Evolutionary conservation across 1,140 invertebrate genomes (phyloP), one percentile per base, ranked within the genome.

Genomic region (Delia radicum): DNA sequence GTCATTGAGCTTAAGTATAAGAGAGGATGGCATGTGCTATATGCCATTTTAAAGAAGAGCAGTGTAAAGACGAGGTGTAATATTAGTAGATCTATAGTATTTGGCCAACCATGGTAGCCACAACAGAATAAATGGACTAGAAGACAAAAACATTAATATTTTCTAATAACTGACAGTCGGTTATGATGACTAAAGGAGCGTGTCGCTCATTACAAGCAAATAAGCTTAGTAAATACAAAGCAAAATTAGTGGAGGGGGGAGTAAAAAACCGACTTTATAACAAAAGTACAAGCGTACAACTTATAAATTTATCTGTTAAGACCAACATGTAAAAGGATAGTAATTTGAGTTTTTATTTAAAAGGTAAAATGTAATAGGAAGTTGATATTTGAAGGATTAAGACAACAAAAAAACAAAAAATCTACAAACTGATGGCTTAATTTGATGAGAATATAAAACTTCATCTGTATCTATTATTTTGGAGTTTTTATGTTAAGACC

Each of bases 201-300:
- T 69, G 65, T 69, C 65, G 65, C 65, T 69, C 65, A 69, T 69
- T 69, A 69, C 65, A 21, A 37, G 29, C 65, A 69, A 69, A 69
- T 69, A 28, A 69, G 65, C 65, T 69, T 69, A 69, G 29, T 26
- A 69, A 33, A 69, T 33, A 69, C 10, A 10, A 29, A 65, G 7
- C 13, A 55, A 55, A 63, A 63, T 63, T 15, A 2, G 26, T 27
- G 21, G 26, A 21, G 24, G 8, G 15, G n/a, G 29, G 62, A 29
- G 7, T 21, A 29, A 7, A 65, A 27, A n/a, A 15, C 62, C 26
- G 0, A 63, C 26, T 55, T 55, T 21, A n/a, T 33, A 33, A 26
- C 27, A 65, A 13, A 15, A 27, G 12, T 0, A 69, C 18, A 69
- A 4, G 7, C 2, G 24, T 33, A 24, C 24, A 18, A 21, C 4